Evolutionary conservation across 2,113 vertebrate species (phyloP).

Genomic region (Corvus hawaiiensis): DNA sequence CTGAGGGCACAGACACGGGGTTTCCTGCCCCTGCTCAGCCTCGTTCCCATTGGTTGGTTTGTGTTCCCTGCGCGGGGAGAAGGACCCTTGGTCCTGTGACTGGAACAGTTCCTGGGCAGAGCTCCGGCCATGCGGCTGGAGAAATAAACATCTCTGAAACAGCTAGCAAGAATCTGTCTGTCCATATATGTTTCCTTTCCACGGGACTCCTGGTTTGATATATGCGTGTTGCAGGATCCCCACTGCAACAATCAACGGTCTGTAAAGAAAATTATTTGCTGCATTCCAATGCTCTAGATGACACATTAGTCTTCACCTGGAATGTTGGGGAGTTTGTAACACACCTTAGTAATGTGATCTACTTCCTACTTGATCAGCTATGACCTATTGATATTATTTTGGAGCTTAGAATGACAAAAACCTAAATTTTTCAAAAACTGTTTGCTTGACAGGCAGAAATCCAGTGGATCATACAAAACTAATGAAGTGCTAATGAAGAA

Average conservation of each 20-base stretch:
- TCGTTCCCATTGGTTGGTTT: too few relatives aligned
- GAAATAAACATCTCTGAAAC: too few relatives aligned
- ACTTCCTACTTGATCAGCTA: background rate
- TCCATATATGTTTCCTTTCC: too few relatives aligned
- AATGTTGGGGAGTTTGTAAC: background rate
- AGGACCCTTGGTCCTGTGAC: too few relatives aligned
- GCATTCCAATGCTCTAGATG: background rate
- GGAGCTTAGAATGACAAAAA: background rate
- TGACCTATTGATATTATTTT: background rate
- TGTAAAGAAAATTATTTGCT: background rate
- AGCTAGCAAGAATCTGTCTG: too few relatives aligned
- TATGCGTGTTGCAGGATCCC: too few relatives aligned
- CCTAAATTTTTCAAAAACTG: background rate
- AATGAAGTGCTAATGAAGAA: background rate
- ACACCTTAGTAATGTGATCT: background rate
- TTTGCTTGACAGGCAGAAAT: background rate
- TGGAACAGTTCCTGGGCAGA: too few relatives aligned
- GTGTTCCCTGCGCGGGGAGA: too few relatives aligned
- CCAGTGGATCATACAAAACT: background rate
- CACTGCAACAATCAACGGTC: fast-evolving
- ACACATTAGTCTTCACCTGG: background rate
- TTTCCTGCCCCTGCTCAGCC: too few relatives aligned
- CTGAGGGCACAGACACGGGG: too few relatives aligned
- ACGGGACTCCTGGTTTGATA: too few relatives aligned
- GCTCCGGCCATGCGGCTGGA: too few relatives aligned